A percentile compares a stretch with the other conserved stretches of the same genome.
These are phyloP conservation scores for Hyperoplus immaculatus DNA, from an alignment of 2,797 vertebrate genomes.

Conservation along the genomic window DNA sequence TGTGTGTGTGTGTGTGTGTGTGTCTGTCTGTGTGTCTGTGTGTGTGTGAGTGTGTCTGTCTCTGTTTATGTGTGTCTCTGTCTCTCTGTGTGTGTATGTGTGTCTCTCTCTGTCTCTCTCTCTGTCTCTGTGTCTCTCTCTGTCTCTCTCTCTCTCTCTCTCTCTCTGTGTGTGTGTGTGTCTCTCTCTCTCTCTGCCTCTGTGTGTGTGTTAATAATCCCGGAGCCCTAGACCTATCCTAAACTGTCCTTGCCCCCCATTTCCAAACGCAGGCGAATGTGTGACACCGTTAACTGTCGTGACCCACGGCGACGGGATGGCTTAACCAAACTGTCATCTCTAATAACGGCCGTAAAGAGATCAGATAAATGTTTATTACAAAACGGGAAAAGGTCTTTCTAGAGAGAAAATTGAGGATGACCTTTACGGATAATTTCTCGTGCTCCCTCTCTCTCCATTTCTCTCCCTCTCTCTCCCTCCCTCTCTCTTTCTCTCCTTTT, in stretches of 20 bases:
- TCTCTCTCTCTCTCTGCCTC: no score
- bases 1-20: no score
- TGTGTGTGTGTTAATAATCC: constrained; percentile 58
- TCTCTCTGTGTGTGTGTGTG: no score
- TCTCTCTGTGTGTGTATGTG: no score
- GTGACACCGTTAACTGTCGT: constrained; percentile 96
- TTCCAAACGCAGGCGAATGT: constrained; percentile 85
- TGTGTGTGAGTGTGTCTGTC: no score
- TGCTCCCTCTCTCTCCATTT: constrained; percentile 72
- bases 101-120: no score
- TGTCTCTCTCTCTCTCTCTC: no score
- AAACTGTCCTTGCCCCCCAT: constrained; percentile 74
- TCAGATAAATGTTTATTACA: constrained; percentile 99
- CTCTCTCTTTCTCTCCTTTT: constrained; percentile 55
- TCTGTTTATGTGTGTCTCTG: no score
- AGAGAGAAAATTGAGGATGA: constrained; percentile 99
- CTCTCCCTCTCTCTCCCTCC: constrained; percentile 85
- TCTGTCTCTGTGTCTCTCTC: no score
- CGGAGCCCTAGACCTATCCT: constrained; percentile 31
- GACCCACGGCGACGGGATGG: constrained; percentile 92
- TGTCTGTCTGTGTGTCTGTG: no score
- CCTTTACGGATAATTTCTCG: constrained; percentile 97
- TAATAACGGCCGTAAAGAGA: constrained; percentile 99
- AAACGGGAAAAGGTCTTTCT: constrained; percentile 98
- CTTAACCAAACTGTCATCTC: constrained; percentile 99